phyloP scores from a whole-genome alignment of 1,140 invertebrate genomes.

The Rhyzopertha dominica region DNA sequence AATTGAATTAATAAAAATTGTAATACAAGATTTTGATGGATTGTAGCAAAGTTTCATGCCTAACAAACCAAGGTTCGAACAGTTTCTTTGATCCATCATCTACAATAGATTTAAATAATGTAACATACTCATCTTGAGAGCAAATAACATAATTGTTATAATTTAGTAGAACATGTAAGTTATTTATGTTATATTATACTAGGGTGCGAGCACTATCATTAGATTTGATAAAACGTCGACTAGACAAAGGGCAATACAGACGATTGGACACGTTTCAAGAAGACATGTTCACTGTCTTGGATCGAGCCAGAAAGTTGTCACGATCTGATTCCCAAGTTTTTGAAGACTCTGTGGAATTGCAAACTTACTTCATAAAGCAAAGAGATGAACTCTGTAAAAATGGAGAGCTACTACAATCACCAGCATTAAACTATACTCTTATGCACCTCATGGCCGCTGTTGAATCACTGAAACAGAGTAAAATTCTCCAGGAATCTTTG shows the following conservation, averaged over 20 bases:
- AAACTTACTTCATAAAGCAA: conserved; percentile 84
- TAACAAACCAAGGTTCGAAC: too few relatives aligned
- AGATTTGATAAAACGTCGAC: conserved; percentile 76
- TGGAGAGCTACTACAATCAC: conserved; percentile 77
- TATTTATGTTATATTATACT: conserved; percentile 18
- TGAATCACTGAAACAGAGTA: conserved; percentile 70
- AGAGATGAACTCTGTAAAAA: conserved; percentile 68
- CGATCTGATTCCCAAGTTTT: conserved; percentile 91
- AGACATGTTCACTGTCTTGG: conserved; percentile 91
- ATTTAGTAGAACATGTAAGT: too few relatives aligned
- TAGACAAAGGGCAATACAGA: conserved; percentile 85
- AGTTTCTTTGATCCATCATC: too few relatives aligned
- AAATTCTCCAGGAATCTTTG: conserved; percentile 66
- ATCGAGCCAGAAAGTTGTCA: conserved; percentile 79
- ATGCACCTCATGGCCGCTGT: conserved; percentile 67
- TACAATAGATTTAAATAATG: too few relatives aligned
- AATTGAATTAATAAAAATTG: too few relatives aligned
- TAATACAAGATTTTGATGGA: too few relatives aligned
- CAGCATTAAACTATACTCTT: conserved; percentile 74
- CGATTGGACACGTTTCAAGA: conserved; percentile 94
- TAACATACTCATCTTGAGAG: too few relatives aligned
- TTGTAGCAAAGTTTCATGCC: too few relatives aligned
- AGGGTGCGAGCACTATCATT: conserved; percentile 75
- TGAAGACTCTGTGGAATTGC: conserved; percentile 91
- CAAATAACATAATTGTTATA: too few relatives aligned